phyloP scores from a whole-genome alignment of 2,888 invertebrate genomes.

The Celastrina argiolus region DNA sequence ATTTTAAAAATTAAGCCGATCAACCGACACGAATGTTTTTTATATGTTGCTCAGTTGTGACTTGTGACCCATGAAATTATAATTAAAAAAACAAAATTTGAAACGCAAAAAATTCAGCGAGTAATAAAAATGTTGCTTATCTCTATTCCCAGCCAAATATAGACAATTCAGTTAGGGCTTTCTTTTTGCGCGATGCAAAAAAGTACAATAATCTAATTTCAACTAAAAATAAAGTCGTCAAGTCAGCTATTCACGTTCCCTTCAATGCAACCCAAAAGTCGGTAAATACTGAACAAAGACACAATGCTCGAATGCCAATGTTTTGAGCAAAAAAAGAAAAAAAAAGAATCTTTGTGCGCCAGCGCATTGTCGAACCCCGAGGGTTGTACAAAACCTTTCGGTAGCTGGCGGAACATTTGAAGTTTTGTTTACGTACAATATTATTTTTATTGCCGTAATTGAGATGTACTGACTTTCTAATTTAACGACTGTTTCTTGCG shows the following conservation, averaged over 20 bases:
- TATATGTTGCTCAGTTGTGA: too few species aligned
- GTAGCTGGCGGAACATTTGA: constrained; percentile 59
- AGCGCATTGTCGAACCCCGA: constrained; percentile 36
- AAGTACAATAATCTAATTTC: constrained; percentile 8
- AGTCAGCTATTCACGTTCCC: constrained; percentile 35
- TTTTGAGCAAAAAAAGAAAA: constrained; percentile 67
- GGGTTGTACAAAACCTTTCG: constrained; percentile 74
- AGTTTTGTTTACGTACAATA: constrained; percentile 66
- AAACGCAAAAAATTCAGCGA: too few species aligned
- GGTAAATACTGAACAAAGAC: constrained; percentile 73
- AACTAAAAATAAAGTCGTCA: constrained; percentile 16
- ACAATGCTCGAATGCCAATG: constrained; percentile 73
- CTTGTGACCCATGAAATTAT: too few species aligned
- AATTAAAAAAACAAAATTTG: too few species aligned
- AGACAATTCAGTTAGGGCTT: not conserved
- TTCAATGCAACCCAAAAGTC: constrained; percentile 70
- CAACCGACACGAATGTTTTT: too few species aligned
- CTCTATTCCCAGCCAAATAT: not conserved
- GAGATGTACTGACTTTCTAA: constrained; percentile 59
- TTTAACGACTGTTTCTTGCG: constrained; percentile 42
- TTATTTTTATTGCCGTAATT: constrained; percentile 75
- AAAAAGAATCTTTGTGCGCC: constrained; percentile 10
- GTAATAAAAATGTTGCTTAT: not conserved
- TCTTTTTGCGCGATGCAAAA: not conserved
- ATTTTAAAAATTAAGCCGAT: too few species aligned